phyloP scores from a whole-genome alignment of 2,797 vertebrate species.

The Staurois parvus region DNA sequence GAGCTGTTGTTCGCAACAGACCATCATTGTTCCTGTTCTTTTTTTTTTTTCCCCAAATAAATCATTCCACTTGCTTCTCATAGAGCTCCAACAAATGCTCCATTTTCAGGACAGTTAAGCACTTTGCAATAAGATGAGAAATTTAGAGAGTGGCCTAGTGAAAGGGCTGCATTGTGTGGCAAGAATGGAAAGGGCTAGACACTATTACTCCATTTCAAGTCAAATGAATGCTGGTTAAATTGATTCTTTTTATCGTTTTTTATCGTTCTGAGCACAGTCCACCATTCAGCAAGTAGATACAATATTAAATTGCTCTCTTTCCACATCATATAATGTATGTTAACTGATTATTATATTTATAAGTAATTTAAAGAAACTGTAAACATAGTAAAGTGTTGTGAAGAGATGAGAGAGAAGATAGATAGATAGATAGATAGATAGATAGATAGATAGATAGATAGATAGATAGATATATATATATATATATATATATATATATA shows the following conservation, averaged over 20 bases:
- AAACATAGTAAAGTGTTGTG: background rate
- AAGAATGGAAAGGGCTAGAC: slow-evolving; percentile 1
- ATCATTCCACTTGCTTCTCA: slow-evolving; percentile 18
- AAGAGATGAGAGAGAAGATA: background rate
- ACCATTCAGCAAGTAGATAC: slow-evolving; percentile 25
- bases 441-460: too few species aligned
- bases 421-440: too few species aligned
- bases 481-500: too few species aligned
- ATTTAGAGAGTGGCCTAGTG: slow-evolving; percentile 11
- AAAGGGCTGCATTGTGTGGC: slow-evolving; percentile 43
- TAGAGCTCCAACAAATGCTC: slow-evolving; percentile 22
- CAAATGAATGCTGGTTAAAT: slow-evolving; percentile 24
- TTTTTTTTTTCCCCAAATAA: slow-evolving; percentile 9
- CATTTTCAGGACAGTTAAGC: slow-evolving; percentile 26
- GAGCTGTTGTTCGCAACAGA: slow-evolving; percentile 36
- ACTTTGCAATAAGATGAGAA: slow-evolving; percentile 8
- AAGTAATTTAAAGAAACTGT: background rate
- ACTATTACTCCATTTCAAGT: slow-evolving; percentile 12
- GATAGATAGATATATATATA: too few species aligned
- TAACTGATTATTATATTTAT: background rate
- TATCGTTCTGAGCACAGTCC: slow-evolving; percentile 22
- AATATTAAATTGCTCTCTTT: slow-evolving; percentile 36
- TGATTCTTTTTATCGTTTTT: slow-evolving; percentile 36
- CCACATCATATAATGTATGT: slow-evolving; percentile 10
- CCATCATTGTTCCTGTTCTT: slow-evolving; percentile 29